Conservation (phyloP, 2,888 invertebrate genomes). For the Spodoptera exigua region DNA sequence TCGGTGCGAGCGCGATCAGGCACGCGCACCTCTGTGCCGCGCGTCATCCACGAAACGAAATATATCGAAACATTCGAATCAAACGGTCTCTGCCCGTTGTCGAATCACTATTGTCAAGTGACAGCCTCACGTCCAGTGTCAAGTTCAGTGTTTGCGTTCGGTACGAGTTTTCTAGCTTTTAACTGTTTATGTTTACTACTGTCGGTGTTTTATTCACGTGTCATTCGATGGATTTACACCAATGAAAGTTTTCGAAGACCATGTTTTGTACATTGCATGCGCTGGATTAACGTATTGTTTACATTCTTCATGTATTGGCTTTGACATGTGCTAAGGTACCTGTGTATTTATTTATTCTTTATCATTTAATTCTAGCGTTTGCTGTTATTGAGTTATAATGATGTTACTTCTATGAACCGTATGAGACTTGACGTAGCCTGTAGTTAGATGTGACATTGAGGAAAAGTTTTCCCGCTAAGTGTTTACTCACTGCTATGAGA, state of each 20-base stretch:
- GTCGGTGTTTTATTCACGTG: constrained; percentile 67
- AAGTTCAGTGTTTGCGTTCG: constrained; percentile 72
- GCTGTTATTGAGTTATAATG: constrained; percentile 4
- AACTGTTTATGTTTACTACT: constrained; percentile 68
- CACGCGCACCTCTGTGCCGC: constrained; percentile 78
- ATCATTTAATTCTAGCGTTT: constrained; percentile 14
- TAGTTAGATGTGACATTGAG: constrained; percentile 19
- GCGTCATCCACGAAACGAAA: constrained; percentile 66
- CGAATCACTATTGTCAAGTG: constrained; percentile 66
- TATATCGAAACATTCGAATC: constrained; percentile 73
- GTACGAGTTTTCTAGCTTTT: constrained; percentile 52
- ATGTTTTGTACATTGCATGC: constrained; percentile 23
- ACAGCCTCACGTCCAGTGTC: constrained; percentile 69
- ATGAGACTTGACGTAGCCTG: constrained; percentile 11
- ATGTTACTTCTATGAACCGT: constrained; percentile 16
- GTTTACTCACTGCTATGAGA: constrained; percentile 14
- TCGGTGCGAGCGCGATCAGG: constrained; percentile 80
- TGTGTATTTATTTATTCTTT: constrained; percentile 17
- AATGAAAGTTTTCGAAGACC: constrained; percentile 57
- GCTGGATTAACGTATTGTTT: constrained; percentile 39
- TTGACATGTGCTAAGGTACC: constrained; percentile 9
- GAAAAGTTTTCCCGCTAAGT: constrained; percentile 40
- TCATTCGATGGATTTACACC: constrained; percentile 55
- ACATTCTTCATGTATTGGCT: constrained; percentile 18
- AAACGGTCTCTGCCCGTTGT: constrained; percentile 69